These are phyloP conservation scores for Lycophotia porphyrea DNA, from an alignment of 2,888 invertebrate species.

Conservation along the genomic window DNA sequence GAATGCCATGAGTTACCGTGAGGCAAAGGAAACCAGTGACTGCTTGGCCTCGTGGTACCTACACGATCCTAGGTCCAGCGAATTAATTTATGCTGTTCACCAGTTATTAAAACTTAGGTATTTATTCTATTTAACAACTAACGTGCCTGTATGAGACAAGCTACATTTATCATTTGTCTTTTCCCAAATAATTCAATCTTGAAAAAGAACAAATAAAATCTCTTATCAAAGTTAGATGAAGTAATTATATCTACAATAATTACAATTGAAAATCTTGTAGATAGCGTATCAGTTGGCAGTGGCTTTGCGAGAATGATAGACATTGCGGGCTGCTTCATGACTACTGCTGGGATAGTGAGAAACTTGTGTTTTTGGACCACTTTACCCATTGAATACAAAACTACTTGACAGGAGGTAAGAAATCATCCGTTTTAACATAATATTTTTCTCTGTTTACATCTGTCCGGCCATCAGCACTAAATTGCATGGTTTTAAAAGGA, in stretches of 20 bases:
- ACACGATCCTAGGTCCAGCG: neutral
- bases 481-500: neutral
- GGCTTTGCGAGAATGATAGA: slow-evolving; percentile 62
- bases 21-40: neutral
- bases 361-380: slow-evolving; percentile 29
- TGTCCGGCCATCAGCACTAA: neutral
- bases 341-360: slow-evolving; percentile 24
- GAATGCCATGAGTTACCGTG: neutral
- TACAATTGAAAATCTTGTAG: slow-evolving; percentile 55
- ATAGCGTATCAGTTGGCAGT: slow-evolving; percentile 67
- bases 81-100: neutral
- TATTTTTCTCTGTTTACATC: neutral
- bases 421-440: fast-evolving
- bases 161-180: neutral
- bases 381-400: slow-evolving; percentile 19
- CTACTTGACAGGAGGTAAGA: slow-evolving; percentile 48
- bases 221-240: slow-evolving; percentile 42
- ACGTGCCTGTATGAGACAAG: neutral
- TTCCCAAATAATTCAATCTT: neutral
- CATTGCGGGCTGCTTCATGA: slow-evolving; percentile 45
- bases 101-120: neutral
- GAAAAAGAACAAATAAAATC: slow-evolving; percentile 28
- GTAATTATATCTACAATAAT: slow-evolving; percentile 39
- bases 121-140: neutral
- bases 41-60: neutral